Evolutionary conservation across 2,797 vertebrate species (phyloP).

Genomic region (Periparus ater): DNA sequence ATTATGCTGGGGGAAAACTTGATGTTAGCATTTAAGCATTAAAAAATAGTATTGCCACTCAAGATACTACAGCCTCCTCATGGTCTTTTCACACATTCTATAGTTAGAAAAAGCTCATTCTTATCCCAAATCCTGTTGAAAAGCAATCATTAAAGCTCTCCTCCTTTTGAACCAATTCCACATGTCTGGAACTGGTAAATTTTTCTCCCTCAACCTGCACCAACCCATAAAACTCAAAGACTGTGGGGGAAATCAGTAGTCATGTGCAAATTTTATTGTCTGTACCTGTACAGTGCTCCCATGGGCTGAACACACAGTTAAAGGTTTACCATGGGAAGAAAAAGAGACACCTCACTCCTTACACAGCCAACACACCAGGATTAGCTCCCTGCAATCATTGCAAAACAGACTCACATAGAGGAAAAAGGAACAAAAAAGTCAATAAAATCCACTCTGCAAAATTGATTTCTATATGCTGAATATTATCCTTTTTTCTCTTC

Average conservation of each 20-base stretch:
- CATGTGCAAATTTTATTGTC: neutral
- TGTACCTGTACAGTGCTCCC: neutral
- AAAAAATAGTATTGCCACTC: neutral
- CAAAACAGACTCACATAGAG: neutral
- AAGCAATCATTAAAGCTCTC: neutral
- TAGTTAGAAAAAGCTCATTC: neutral
- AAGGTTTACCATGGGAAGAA: neutral
- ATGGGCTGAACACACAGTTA: neutral
- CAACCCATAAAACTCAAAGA: neutral
- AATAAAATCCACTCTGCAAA: neutral
- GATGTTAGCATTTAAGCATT: neutral
- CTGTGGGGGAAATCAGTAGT: neutral
- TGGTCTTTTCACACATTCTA: neutral
- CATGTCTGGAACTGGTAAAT: neutral
- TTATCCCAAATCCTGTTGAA: neutral
- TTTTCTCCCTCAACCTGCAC: neutral
- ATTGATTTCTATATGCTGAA: neutral
- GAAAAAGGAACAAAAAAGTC: neutral
- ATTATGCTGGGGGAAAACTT: neutral
- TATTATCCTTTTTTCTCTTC: neutral
- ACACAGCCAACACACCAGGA: neutral
- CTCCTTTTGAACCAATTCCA: neutral
- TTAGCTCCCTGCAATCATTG: neutral
- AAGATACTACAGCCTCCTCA: neutral
- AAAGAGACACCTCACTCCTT: neutral